phyloP scores from a whole-genome alignment of 1,140 invertebrate species.

The Meloidogyne hapla region DNA sequence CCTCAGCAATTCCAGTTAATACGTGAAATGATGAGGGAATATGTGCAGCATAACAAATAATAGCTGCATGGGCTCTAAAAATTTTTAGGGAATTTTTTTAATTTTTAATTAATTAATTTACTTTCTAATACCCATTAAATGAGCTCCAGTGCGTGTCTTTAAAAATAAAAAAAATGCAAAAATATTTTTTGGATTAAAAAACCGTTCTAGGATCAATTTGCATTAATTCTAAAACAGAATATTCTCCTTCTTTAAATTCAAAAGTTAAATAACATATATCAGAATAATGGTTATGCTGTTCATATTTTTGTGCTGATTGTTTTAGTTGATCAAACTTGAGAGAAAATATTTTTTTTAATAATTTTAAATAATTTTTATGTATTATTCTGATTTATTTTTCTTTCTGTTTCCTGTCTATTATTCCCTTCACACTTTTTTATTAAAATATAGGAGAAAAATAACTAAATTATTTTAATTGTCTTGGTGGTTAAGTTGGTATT shows the following conservation, averaged over 20 bases:
- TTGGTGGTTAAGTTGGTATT: not conserved
- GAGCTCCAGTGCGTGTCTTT: constrained; percentile 29
- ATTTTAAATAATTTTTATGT: not conserved
- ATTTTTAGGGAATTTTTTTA: not conserved
- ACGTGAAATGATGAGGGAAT: constrained; percentile 34
- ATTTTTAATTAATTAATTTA: not conserved
- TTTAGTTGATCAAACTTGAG: constrained; percentile 37
- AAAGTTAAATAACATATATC: constrained; percentile 38
- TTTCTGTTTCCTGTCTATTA: too few species aligned
- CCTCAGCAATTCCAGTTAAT: constrained; percentile 21
- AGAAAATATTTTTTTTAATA: constrained; percentile 21
- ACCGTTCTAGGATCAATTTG: constrained; percentile 38
- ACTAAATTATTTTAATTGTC: too few species aligned
- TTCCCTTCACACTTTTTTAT: too few species aligned
- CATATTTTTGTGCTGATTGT: constrained; percentile 27
- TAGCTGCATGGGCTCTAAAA: constrained; percentile 28
- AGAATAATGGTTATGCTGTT: constrained; percentile 38
- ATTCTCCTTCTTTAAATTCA: constrained; percentile 11
- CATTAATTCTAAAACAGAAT: not conserved
- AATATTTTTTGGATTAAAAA: constrained; percentile 15
- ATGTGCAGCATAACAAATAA: constrained; percentile 37
- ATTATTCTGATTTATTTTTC: too few species aligned
- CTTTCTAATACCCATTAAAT: constrained; percentile 40
- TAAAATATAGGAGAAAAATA: too few species aligned
- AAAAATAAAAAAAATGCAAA: not conserved